These are phyloP conservation scores for Bubo bubo DNA, from an alignment of 2,113 vertebrate species.

Conservation along the genomic window DNA sequence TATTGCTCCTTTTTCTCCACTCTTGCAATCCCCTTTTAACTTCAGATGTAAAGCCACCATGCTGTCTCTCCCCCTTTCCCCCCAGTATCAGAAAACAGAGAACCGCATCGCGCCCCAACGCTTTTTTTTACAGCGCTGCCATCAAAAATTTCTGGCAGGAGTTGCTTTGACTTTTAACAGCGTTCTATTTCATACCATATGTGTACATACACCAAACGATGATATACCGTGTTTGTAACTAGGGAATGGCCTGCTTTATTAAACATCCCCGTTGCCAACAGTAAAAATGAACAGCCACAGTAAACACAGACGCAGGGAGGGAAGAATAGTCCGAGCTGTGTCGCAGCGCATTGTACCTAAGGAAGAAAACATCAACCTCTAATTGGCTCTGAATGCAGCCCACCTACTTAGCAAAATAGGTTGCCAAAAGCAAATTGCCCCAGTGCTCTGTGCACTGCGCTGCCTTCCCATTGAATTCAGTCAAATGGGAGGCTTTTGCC, in stretches of 20 bases:
- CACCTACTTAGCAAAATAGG: conserved; percentile 48
- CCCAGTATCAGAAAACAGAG: neutral
- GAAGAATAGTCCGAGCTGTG: neutral
- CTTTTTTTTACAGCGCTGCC: neutral
- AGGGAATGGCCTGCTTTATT: conserved; percentile 60
- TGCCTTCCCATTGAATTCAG: conserved; percentile 50
- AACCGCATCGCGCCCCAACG: fast-evolving
- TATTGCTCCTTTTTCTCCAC: neutral
- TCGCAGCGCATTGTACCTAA: conserved; percentile 17
- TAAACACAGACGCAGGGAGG: conserved; percentile 47
- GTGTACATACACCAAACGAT: conserved; percentile 15
- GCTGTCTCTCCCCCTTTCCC: neutral
- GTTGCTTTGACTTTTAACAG: conserved; percentile 34
- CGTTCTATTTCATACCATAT: conserved; percentile 32
- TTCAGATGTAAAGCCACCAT: neutral
- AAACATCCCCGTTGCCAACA: conserved; percentile 54
- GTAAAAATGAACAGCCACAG: conserved; percentile 53
- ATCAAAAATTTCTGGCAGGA: conserved; percentile 41
- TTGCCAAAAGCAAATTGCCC: conserved; percentile 63
- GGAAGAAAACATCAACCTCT: conserved; percentile 16
- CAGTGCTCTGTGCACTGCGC: neutral
- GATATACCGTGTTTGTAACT: conserved; percentile 29
- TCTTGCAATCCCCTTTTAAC: neutral
- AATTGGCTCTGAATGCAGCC: conserved; percentile 52
- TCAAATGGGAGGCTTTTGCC: conserved; percentile 20